These are phyloP conservation scores for Limnodromus scolopaceus DNA, from an alignment of 2,797 vertebrate species.

Conservation along the genomic window DNA sequence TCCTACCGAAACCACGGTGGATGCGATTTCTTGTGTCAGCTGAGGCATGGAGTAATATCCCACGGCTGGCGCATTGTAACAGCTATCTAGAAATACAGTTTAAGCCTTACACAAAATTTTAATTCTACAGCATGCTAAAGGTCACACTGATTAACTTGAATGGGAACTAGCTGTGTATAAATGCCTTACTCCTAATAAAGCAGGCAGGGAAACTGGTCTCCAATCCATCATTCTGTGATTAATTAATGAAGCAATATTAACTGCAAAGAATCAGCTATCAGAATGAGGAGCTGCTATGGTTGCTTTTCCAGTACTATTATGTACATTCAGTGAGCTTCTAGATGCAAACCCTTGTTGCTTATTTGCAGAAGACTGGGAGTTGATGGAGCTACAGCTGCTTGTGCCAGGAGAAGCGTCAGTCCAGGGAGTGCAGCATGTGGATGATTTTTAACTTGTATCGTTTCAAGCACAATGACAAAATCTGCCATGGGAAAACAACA, in stretches of 20 bases:
- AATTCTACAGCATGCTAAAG: background rate
- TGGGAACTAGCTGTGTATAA: background rate
- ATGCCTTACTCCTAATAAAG: background rate
- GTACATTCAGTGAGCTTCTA: background rate
- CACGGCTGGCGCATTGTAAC: background rate
- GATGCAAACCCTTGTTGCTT: background rate
- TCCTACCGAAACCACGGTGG: background rate
- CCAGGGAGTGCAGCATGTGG: background rate
- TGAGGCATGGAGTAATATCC: background rate
- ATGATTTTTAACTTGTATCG: background rate
- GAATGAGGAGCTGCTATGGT: background rate
- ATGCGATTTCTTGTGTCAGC: background rate
- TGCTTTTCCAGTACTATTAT: background rate
- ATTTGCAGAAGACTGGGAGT: background rate
- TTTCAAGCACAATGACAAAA: slow-evolving; percentile 38
- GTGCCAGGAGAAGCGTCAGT: background rate
- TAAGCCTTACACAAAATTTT: background rate
- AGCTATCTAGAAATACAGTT: background rate
- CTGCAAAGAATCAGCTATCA: background rate
- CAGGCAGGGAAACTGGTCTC: background rate
- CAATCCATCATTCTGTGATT: background rate
- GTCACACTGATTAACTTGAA: background rate
- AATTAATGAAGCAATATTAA: background rate
- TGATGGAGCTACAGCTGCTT: background rate
- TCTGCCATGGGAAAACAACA: slow-evolving; percentile 34